phyloP scores from a whole-genome alignment of 2,888 invertebrate genomes.

The Cephus sareptanus region DNA sequence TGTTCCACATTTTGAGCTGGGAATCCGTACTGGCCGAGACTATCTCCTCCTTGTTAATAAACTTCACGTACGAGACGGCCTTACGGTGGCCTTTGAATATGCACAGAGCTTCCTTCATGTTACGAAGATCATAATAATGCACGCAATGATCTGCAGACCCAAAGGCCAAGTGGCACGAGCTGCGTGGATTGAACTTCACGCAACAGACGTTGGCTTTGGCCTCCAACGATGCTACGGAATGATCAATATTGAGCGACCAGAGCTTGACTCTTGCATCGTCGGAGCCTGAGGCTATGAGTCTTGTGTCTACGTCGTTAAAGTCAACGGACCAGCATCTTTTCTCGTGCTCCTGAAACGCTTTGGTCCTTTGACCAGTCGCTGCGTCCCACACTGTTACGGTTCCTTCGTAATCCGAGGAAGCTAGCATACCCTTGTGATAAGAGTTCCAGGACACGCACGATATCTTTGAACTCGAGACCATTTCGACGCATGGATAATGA shows the following conservation, averaged over 20 bases:
- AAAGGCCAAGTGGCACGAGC: constrained; percentile 90
- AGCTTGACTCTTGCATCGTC: constrained; percentile 94
- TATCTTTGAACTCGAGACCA: constrained; percentile 92
- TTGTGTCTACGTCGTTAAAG: constrained; percentile 91
- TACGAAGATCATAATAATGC: constrained; percentile 93
- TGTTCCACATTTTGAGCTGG: constrained; percentile 91
- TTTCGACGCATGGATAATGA: constrained; percentile 92
- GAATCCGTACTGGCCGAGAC: constrained; percentile 94
- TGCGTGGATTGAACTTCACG: constrained; percentile 89
- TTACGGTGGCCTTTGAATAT: constrained; percentile 92
- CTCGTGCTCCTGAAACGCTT: constrained; percentile 89
- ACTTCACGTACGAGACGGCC: constrained; percentile 95
- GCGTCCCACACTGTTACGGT: constrained; percentile 95
- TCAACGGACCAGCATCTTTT: constrained; percentile 97
- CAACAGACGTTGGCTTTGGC: constrained; percentile 96
- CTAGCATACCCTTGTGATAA: constrained; percentile 87
- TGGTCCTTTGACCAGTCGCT: constrained; percentile 77
- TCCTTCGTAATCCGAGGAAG: constrained; percentile 95
- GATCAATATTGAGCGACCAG: constrained; percentile 89
- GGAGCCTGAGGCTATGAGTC: constrained; percentile 90
- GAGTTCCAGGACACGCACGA: constrained; percentile 96
- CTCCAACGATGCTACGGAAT: constrained; percentile 88
- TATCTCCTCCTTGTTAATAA: constrained; percentile 84
- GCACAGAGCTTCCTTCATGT: constrained; percentile 82
- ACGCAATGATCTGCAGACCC: constrained; percentile 98